Percentiles rank a stretch among this genome's conserved stretches.
These are phyloP conservation scores for Aramus guarauna DNA, from an alignment of 2,113 vertebrate species.

Conservation along the genomic window DNA sequence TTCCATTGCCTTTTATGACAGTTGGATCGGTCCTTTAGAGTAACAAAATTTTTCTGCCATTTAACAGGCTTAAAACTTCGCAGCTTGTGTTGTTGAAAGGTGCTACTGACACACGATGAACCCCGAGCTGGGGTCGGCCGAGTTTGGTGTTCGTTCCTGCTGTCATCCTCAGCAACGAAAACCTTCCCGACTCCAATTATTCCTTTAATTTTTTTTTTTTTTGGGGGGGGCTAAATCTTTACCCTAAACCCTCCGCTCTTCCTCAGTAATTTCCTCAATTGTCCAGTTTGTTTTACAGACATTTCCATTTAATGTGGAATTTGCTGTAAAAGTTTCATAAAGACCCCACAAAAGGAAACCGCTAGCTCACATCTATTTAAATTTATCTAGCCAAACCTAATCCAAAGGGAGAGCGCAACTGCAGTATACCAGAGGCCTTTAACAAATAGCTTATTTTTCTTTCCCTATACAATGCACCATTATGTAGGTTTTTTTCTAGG, in stretches of 20 bases:
- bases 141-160: neutral
- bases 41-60: neutral
- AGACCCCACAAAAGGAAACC: slow-evolving; percentile 12
- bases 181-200: neutral
- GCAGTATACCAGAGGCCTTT: neutral
- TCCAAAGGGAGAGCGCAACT: neutral
- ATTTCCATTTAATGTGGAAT: neutral
- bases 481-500: slow-evolving; percentile 35
- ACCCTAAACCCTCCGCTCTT: neutral
- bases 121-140: fast-evolving
- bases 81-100: neutral
- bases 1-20: neutral
- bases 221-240: neutral
- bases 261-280: neutral
- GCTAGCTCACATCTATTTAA: neutral
- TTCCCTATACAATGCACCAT: slow-evolving; percentile 70
- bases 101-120: fast-evolving
- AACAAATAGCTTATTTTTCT: slow-evolving; percentile 73
- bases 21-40: neutral
- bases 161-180: neutral
- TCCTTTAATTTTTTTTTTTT: neutral
- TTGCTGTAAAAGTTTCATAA: neutral
- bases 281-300: slow-evolving; percentile 21
- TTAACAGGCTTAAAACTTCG: neutral
- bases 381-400: slow-evolving; percentile 22